These are phyloP conservation scores for Xerus rutilus DNA, from an alignment of 2,797 vertebrate genomes.

Conservation along the genomic window DNA sequence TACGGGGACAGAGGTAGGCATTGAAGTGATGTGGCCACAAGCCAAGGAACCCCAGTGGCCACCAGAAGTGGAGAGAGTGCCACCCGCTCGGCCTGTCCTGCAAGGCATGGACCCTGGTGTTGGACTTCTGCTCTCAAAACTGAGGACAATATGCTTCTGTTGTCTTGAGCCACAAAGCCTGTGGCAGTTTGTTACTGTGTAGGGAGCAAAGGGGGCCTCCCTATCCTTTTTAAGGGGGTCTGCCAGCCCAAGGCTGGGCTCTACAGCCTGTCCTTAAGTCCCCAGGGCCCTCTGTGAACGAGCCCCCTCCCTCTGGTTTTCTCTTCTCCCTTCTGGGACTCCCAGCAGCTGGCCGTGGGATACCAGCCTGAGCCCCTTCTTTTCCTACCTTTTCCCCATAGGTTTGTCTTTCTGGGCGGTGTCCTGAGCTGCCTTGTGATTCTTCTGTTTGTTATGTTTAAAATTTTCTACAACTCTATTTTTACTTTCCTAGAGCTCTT, in stretches of 20 bases:
- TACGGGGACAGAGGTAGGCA: not conserved
- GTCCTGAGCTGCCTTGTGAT: constrained; percentile 59
- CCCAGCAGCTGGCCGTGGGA: not conserved
- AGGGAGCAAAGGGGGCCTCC: not conserved
- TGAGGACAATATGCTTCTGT: not conserved
- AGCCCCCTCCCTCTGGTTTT: too few relatives aligned
- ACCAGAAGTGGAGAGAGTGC: not conserved
- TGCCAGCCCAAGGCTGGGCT: not conserved
- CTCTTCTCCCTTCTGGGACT: too few relatives aligned
- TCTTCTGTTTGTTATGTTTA: constrained; percentile 70
- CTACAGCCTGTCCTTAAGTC: not conserved
- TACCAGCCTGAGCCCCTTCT: not conserved
- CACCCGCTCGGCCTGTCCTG: too few relatives aligned
- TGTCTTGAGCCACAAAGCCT: not conserved
- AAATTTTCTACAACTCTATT: constrained; percentile 73
- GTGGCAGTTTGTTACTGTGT: not conserved
- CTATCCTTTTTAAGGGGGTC: not conserved
- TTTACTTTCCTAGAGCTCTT: constrained; percentile 78
- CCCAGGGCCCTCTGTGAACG: rapidly evolving
- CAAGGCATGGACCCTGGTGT: not conserved
- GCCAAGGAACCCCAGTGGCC: not conserved
- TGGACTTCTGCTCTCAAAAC: not conserved
- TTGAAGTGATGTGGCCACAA: not conserved
- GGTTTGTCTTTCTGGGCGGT: constrained; percentile 39
- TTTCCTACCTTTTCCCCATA: not conserved